Base-by-base conservation (phyloP, 1,140 invertebrate species). In the Coenobita brevimanus region DNA sequence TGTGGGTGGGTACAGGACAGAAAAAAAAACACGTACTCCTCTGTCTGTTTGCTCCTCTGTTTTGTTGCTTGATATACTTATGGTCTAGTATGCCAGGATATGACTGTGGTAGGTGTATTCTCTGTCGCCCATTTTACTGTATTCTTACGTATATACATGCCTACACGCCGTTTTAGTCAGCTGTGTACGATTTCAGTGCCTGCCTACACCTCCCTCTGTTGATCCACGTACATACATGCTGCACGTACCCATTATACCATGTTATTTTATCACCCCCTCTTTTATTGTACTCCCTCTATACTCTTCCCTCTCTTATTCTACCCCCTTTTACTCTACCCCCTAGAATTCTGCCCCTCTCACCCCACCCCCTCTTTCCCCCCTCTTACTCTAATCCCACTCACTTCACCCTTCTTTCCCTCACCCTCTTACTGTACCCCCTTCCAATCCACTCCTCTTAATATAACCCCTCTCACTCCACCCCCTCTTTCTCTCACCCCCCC, bases 1-100 rank as follows among this genome's bases (percentile, higher is more conserved):
- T 94, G 94, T 94, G 90, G 92, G 95, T 95, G 93, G 94, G 94
- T 95, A n/a, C n/a, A n/a, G n/a, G n/a, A n/a, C n/a, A n/a, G n/a
- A n/a, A n/a, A n/a, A n/a, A n/a, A n/a, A n/a, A n/a, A n/a, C n/a
- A n/a, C n/a, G n/a, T n/a, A n/a, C n/a, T n/a, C n/a, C n/a, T n/a
- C n/a, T n/a, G n/a, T n/a, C n/a, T n/a, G n/a, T n/a, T n/a, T n/a
- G n/a, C n/a, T n/a, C n/a, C n/a, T n/a, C n/a, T n/a, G n/a, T n/a
- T n/a, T n/a, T n/a, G n/a, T n/a, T n/a, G n/a, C n/a, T n/a, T n/a
- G n/a, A n/a, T n/a, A n/a, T n/a, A n/a, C n/a, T n/a, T n/a, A n/a
- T n/a, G n/a, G n/a, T n/a, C n/a, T n/a, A n/a, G n/a, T n/a, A n/a
- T n/a, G n/a, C n/a, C n/a, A n/a, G n/a, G n/a, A n/a, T n/a, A n/a